Percentiles rank a stretch among this genome's conserved stretches.
These are phyloP conservation scores for Fukomys damarensis DNA, from an alignment of 2,113 vertebrate species.

Conservation along the genomic window DNA sequence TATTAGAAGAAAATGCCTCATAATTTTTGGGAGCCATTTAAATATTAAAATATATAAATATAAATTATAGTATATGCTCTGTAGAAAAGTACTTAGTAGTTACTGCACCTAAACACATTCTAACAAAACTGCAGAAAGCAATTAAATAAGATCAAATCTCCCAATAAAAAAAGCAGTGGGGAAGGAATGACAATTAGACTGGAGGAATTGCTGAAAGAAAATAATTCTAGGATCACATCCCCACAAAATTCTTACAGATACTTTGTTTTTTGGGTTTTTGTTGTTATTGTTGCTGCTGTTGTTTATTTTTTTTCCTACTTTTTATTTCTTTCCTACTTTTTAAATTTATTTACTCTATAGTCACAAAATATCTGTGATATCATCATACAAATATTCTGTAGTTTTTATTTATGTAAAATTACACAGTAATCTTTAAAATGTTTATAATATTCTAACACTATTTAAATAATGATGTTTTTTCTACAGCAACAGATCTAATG, in stretches of 20 bases:
- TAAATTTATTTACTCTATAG: not conserved
- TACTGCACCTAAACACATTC: not conserved
- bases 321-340: not conserved
- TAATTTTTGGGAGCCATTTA: not conserved
- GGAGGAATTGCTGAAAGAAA: not conserved
- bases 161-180: not conserved
- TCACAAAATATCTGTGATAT: not conserved
- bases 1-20: not conserved
- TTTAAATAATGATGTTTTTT: constrained; percentile 28
- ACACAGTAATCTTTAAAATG: not conserved
- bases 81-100: not conserved
- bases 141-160: not conserved
- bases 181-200: not conserved
- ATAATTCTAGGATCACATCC: not conserved
- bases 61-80: not conserved
- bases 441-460: not conserved
- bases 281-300: no score
- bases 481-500: not conserved
- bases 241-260: not conserved
- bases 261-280: no score
- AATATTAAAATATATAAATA: not conserved
- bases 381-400: not conserved
- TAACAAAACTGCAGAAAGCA: not conserved
- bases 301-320: no score
- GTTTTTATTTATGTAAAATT: not conserved